Base-by-base conservation (phyloP, 2,113 vertebrate genomes). In the Menura novaehollandiae region DNA sequence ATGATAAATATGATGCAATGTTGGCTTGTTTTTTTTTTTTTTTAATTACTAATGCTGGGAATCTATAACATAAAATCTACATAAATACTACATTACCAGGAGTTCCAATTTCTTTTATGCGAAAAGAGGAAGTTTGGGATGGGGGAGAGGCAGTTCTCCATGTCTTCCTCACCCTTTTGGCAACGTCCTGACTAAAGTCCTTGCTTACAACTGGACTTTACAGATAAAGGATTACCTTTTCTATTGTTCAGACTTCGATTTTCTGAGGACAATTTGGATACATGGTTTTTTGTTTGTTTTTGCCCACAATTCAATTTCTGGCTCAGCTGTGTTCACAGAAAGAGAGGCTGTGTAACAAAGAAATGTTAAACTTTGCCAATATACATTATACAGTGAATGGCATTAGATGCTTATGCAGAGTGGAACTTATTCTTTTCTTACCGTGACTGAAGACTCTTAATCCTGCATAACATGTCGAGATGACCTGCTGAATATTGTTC, bases 401-500 rank as follows among this genome's bases (percentile, higher is more conserved):
- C 6, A 49, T 46, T 27, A 85, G 37, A 14, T 62, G 35, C 52
- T 78, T 63, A 63, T 3, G 35, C 55, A 73, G 73, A 63, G 46
- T 47, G 30, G 74, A 37, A 87, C 59, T 37, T 62, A 76, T 64
- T 59, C 13, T 66, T 91, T 84, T 74, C 98, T 97, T 97, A 99
- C 99, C 99, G 98, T 92, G 99, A 99, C 95, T 99, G 99, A 83
- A 99, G 98, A 81, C 99, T 99, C 96, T 99, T 99, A 97, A 99
- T 99, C 93, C 99, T 99, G 93, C 99, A 99, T 85, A 99, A 93
- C 99, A 99, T 99, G 97, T 99, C 99, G 95, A 99, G 96, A 64
- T 99, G 99, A 43, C 99, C 99, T 9, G 99, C 99, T 52, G 99
- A 99, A 97, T 99, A 99, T 95, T 99, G 99, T 96, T 99, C 99